Percentiles rank a stretch among this genome's conserved stretches.
phyloP scores from a whole-genome alignment of 1,140 invertebrate genomes.

The Brachionus sp. region DNA sequence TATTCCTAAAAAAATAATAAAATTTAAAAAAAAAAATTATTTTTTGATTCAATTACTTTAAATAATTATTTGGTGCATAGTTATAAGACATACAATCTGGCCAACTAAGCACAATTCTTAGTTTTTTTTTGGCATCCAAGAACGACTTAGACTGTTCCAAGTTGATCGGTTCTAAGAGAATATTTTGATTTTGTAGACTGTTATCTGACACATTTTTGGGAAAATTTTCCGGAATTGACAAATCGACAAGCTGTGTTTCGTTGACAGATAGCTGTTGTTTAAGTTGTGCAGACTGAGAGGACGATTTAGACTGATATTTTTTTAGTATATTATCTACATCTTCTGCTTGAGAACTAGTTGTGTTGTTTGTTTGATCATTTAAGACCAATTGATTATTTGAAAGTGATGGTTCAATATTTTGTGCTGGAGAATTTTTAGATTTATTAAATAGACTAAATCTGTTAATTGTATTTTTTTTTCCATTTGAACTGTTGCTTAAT shows the following conservation, averaged over 20 bases:
- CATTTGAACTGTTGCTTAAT: background rate
- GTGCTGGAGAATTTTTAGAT: background rate
- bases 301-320: constrained; percentile 40
- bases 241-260: constrained; percentile 49
- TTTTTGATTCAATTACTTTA: constrained; percentile 3
- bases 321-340: constrained; percentile 46
- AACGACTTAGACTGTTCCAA: constrained; percentile 68
- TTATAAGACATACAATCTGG: constrained; percentile 51
- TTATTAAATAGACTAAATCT: constrained; percentile 8
- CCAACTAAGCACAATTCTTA: constrained; percentile 82
- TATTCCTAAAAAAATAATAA: background rate
- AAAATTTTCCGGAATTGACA: constrained; percentile 36
- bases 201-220: constrained; percentile 47
- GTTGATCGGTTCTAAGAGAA: constrained; percentile 66
- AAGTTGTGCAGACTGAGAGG: background rate
- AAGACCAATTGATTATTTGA: background rate
- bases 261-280: background rate
- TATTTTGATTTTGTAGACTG: constrained; percentile 61
- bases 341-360: constrained; percentile 14
- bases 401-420: background rate
- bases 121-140: constrained; percentile 81
- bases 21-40: background rate
- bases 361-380: background rate
- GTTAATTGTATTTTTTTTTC: background rate
- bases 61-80: constrained; percentile 46